Percentiles rank a stretch among this genome's conserved stretches.
These are phyloP conservation scores for Cephalotes varians DNA, from an alignment of 2,888 invertebrate species.

Conservation along the genomic window DNA sequence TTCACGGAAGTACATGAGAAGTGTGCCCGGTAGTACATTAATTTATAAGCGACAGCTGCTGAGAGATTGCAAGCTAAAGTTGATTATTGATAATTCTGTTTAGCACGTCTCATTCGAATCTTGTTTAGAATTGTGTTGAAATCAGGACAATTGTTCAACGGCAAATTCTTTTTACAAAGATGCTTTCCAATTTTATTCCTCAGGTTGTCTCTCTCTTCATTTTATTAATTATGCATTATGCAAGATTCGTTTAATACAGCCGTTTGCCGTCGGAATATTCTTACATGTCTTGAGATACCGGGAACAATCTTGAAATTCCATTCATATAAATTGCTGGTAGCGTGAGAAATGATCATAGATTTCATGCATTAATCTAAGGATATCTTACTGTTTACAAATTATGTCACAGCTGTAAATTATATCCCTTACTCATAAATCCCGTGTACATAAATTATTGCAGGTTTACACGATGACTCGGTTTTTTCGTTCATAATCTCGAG, in stretches of 20 bases:
- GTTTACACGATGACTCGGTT: not conserved
- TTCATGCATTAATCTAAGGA: not conserved
- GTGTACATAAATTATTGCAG: conserved; percentile 4
- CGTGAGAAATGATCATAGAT: not conserved
- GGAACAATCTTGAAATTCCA: not conserved
- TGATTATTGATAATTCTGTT: conserved; percentile 25
- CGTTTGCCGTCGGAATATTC: not conserved
- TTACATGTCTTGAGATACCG: not conserved
- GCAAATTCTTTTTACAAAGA: not conserved
- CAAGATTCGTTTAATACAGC: not conserved
- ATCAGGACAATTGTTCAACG: not conserved
- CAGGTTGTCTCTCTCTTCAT: not conserved
- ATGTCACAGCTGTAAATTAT: conserved; percentile 10
- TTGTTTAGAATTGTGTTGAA: not conserved
- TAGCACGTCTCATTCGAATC: not conserved
- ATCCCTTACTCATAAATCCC: not conserved
- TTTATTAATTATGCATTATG: conserved; percentile 15
- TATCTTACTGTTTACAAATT: conserved; percentile 20
- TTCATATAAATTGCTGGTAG: conserved; percentile 11
- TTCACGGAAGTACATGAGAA: not conserved
- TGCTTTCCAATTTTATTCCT: not conserved
- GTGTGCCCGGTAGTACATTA: too few relatives aligned
- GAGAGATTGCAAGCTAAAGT: conserved; percentile 11
- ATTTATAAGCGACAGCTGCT: not conserved
- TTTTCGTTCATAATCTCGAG: conserved; percentile 1